These are phyloP conservation scores for Taeniopygia guttata DNA, from an alignment of 2,797 vertebrate species.

Conservation along the genomic window DNA sequence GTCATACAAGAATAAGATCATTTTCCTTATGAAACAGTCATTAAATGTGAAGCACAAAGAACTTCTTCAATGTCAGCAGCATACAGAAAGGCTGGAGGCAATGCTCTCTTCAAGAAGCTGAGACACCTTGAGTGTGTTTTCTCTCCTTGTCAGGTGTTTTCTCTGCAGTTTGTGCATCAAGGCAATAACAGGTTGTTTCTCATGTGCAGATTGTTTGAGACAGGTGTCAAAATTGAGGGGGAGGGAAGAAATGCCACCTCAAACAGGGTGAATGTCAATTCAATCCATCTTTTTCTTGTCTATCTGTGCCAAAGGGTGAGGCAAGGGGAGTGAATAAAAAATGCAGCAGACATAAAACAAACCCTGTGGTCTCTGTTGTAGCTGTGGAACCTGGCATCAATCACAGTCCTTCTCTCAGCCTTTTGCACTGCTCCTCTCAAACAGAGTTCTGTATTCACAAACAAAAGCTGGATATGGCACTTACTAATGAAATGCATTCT, in stretches of 20 bases:
- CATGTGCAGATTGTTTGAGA: neutral
- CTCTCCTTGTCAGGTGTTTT: neutral
- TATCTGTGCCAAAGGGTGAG: neutral
- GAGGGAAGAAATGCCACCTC: neutral
- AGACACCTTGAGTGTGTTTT: neutral
- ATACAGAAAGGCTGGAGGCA: neutral
- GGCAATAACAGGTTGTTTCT: neutral
- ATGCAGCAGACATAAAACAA: neutral
- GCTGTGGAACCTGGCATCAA: neutral
- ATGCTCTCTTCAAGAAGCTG: neutral
- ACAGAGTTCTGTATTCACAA: neutral
- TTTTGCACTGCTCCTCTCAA: neutral
- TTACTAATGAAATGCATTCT: neutral
- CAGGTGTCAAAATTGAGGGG: neutral
- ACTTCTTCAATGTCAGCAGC: neutral
- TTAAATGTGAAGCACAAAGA: neutral
- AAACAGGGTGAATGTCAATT: neutral
- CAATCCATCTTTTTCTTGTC: neutral
- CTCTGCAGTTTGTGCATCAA: neutral
- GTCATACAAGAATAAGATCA: neutral
- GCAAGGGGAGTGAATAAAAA: neutral
- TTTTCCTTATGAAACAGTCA: neutral
- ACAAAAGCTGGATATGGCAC: neutral
- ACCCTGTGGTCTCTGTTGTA: neutral
- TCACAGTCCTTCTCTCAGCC: neutral